Conservation (phyloP, 2,113 vertebrate genomes). For the Ibidorhyncha struthersii region DNA sequence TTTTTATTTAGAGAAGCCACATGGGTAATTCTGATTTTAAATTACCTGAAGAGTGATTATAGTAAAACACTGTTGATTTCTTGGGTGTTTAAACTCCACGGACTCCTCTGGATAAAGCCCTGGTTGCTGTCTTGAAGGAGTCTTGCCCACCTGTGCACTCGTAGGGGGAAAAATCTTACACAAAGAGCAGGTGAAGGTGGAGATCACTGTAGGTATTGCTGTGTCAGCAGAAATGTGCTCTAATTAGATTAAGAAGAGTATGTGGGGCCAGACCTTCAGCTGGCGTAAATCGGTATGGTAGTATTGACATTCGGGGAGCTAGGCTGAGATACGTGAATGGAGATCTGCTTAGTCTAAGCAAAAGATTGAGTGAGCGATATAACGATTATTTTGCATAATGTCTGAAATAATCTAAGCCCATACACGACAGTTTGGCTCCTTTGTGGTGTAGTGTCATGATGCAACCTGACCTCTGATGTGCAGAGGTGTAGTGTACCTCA, state of each 20-base stretch:
- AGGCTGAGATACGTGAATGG: neutral
- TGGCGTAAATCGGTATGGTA: neutral
- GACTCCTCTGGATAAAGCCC: neutral
- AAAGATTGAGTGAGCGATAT: neutral
- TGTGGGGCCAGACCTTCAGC: neutral
- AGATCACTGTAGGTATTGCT: neutral
- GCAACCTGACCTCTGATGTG: accelerated
- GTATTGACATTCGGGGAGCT: neutral
- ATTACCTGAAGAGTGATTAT: neutral
- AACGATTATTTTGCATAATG: neutral
- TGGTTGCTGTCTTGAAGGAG: neutral
- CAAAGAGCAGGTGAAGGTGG: neutral
- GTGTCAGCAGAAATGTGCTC: neutral
- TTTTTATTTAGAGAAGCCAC: slow-evolving; percentile 6
- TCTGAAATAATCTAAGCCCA: accelerated
- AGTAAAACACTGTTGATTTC: neutral
- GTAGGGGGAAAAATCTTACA: neutral
- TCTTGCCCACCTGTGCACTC: neutral
- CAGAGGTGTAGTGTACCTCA: accelerated
- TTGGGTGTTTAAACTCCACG: neutral
- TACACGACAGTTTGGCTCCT: accelerated
- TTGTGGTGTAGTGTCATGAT: accelerated
- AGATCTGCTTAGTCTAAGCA: neutral
- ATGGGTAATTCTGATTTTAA: slow-evolving; percentile 29
- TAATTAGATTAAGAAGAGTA: no score